These are phyloP conservation scores for Oreonectes daqikongensis DNA, from an alignment of 2,797 vertebrate species.

Conservation along the genomic window DNA sequence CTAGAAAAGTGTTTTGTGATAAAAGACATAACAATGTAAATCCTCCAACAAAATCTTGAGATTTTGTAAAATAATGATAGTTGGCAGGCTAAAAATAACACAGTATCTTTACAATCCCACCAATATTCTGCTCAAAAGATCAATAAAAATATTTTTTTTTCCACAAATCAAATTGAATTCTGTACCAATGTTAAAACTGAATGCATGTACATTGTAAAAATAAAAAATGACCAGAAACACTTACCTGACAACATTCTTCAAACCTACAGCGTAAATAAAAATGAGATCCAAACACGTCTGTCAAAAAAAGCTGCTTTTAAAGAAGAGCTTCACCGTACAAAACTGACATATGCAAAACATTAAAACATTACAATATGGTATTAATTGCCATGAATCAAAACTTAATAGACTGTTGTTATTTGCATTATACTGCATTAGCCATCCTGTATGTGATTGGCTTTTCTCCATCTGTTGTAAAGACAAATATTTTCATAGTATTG, in stretches of 20 bases:
- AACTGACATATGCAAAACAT: not conserved
- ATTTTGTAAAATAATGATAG: not conserved
- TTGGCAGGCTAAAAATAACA: conserved; percentile 35
- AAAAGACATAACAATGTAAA: conserved; percentile 58
- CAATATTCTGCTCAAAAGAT: conserved; percentile 21
- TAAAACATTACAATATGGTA: not conserved
- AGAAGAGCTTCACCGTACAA: not conserved
- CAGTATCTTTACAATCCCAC: conserved; percentile 11
- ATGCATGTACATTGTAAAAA: conserved; percentile 28
- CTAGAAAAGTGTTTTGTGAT: conserved; percentile 54
- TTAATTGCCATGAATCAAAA: conserved; percentile 12
- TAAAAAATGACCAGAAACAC: not conserved
- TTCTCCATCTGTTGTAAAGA: conserved; percentile 12
- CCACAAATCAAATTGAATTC: conserved; percentile 11
- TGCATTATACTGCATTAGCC: not conserved
- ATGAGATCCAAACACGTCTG: conserved; percentile 1
- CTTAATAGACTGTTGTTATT: conserved; percentile 7
- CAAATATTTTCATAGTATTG: conserved; percentile 11
- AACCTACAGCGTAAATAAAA: not conserved
- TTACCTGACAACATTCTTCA: conserved; percentile 2
- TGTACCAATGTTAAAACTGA: conserved; percentile 21
- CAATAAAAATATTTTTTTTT: conserved; percentile 13
- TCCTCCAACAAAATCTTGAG: conserved; percentile 2
- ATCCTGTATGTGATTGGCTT: conserved; percentile 6
- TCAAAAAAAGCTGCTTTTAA: not conserved